Base-by-base conservation (phyloP, 2,888 invertebrate genomes). In the Dynastes grantii region DNA sequence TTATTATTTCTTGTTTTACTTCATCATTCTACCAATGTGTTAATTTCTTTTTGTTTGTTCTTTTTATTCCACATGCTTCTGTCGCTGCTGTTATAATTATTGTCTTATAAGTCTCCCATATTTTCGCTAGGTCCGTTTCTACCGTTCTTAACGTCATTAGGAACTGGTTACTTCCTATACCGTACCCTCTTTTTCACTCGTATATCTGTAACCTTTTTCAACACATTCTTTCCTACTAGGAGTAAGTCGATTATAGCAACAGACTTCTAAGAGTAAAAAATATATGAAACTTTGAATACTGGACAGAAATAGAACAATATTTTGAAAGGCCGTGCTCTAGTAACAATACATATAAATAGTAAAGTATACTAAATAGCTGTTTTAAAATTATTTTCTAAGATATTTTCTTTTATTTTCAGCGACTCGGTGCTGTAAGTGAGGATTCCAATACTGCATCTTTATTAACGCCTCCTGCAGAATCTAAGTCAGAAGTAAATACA, bases 401-500 rank as follows among this genome's bases (percentile, higher is more conserved):
- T 45, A 45, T n/a, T 22, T 22, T 55, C 8, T 70, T 67, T 77
- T 73, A 75, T 70, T 79, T 81, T 76, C 78, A 84, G 84, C 63
- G 82, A 40, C 79, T 83, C 49, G 83, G 84, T 75, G 92, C 90
- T 40, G 88, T 87, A 32, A 92, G 91, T 83, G 92, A 92, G 83
- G 92, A 92, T 83, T 92, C 92, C 0, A 90, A 90, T 83, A 87
- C 88, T 22, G 85, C 86, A 55, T 87, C 88, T 27, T 68, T 85
- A 63, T 83, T 86, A 16, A 82, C 86, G 22, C 82, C 85, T 87
- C 9, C 88, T 87, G 67, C 88, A 87, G 73, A 82, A 77, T 68
- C 78, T 88, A 80, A 87, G 88, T 13, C 85, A 85, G 67, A 86
- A 86, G 79, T 76, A 9, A 67, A 68, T 71, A 67, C 55, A 49